Evolutionary conservation across 2,888 invertebrate genomes (phyloP), one percentile per base, ranked within the genome.

Genomic region (Trilocha varians): DNA sequence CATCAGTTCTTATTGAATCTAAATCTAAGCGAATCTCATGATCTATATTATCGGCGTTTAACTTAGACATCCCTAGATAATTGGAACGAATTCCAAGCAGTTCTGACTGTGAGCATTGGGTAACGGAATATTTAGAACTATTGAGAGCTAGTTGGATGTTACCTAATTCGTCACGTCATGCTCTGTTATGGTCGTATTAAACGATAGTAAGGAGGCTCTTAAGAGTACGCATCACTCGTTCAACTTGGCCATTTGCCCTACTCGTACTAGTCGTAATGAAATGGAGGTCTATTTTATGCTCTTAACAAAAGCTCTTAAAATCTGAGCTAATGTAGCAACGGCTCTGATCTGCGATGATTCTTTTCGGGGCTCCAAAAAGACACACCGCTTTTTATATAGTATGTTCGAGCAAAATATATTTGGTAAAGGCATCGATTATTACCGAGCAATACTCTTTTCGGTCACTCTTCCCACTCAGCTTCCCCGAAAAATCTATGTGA

Each of bases 401-500:
- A 36, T 53, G 40, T 32, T 55, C 47, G 1, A 57, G 16, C 1
- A 59, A 35, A 1, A 54, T 43, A 32, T 47, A 59, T 36, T 59
- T 59, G 0, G 53, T 58, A 34, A 59, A 62, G 0, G 42, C 46
- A 15, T 64, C 60, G 1, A 60, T 55, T 0, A 54, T 47, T 1
- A 59, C 59, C 0, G 49, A 54, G 1, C 11, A 35, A 25, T 62
- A 60, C 32, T 62, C 57, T 32, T 58, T 59, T 2, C 40, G 25
- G 8, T 59, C 51, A 16, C 53, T 59, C 16, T 61, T 65, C 0
- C 57, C 59, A 15, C 56, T 59, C 0, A 62, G 42, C 17, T 58
- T 58, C 0, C 59, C 62, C 0, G 52, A 50, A 1, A 55, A 13
- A 16, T 62, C 60, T 3, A 60, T 45, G 32, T 61, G 57, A 3